Conservation (phyloP, 2,113 vertebrate genomes). For the Baryphthengus martii region DNA sequence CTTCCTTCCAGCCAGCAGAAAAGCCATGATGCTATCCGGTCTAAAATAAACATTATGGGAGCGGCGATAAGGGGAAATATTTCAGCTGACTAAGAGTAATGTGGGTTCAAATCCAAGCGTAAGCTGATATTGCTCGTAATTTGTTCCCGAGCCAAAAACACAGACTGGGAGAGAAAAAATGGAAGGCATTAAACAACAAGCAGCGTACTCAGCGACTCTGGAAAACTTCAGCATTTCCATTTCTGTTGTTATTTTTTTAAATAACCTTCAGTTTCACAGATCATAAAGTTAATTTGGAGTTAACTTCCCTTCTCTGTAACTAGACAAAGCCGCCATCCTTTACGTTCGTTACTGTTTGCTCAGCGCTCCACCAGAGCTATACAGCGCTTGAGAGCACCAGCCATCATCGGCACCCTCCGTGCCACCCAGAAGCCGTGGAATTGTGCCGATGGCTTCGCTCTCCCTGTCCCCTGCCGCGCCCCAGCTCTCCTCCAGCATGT, state of each 20-base stretch:
- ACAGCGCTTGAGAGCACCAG: not conserved
- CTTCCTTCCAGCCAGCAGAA: conserved; percentile 16
- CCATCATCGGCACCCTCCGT: not conserved
- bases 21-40: conserved; percentile 16
- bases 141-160: conserved; percentile 46
- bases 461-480: accelerated
- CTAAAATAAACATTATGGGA: conserved; percentile 61
- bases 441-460: not conserved
- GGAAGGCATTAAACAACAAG: conserved; percentile 55
- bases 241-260: conserved; percentile 65
- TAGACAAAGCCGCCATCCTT: conserved; percentile 30
- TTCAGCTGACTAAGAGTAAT: conserved; percentile 61
- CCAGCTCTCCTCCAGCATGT: not conserved
- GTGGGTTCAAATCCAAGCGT: conserved; percentile 57
- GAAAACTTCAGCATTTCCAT: conserved; percentile 53
- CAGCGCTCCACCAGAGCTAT: not conserved
- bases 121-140: conserved; percentile 62
- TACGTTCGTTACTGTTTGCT: conserved; percentile 22
- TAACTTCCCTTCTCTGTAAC: conserved; percentile 32
- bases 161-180: conserved; percentile 31
- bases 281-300: conserved; percentile 67
- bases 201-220: not conserved
- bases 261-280: conserved; percentile 65
- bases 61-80: conserved; percentile 52
- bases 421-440: not conserved